A percentile compares a stretch with the other conserved stretches of the same genome.
Conservation (phyloP, 64 coral and sea anemone genomes). For the Montipora capricornis region DNA sequence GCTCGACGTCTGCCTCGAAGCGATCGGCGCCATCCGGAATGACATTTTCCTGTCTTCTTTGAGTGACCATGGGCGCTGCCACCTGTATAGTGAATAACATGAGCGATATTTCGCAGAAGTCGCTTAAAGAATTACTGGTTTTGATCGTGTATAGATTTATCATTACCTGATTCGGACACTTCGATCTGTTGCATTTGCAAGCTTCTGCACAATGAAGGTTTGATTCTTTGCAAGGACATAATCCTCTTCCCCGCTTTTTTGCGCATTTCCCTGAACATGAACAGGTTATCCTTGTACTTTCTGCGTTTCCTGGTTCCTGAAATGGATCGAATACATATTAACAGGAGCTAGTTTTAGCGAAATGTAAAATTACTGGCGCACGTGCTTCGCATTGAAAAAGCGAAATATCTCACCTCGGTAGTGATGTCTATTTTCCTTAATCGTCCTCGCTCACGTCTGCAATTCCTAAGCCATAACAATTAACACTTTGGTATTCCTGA, state of each 20-base stretch:
- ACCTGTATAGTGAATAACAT: too few species aligned
- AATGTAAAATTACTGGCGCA: not conserved
- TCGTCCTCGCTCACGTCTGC: not conserved
- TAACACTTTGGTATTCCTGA: not conserved
- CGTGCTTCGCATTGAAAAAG: not conserved
- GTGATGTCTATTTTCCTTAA: not conserved
- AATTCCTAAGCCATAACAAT: not conserved
- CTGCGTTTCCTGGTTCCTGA: not conserved
- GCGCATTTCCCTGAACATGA: not conserved
- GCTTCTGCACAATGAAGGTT: not conserved
- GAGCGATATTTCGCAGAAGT: too few species aligned
- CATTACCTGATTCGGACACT: not conserved
- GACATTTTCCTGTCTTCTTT: too few species aligned
- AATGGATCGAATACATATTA: not conserved
- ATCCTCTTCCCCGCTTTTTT: not conserved
- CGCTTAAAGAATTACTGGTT: too few species aligned
- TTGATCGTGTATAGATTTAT: too few species aligned
- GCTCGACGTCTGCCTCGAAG: too few species aligned
- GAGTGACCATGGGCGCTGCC: too few species aligned
- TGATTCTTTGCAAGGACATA: not conserved
- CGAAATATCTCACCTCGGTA: slow-evolving; percentile 5
- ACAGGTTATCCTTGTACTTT: not conserved
- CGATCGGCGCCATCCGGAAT: too few species aligned
- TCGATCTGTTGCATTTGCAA: not conserved
- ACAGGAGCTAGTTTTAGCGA: not conserved